Evolutionary conservation across 2,888 invertebrate species (phyloP), one percentile per base, ranked within the genome.

Genomic region (Malachius bipustulatus): DNA sequence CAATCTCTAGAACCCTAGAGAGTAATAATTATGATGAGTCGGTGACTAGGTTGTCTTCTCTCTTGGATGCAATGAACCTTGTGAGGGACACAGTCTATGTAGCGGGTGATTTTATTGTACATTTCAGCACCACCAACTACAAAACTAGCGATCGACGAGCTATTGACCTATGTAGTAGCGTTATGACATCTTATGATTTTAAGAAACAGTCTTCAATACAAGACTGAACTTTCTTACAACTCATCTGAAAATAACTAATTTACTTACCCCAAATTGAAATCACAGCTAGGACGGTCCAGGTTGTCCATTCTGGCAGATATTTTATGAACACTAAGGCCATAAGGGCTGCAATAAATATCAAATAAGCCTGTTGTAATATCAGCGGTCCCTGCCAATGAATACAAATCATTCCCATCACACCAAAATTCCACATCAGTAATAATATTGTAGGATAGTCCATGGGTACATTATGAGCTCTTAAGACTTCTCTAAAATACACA

Each of bases 301-400:
- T 88, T 1, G 98, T 97, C 96, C 97, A 99, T 59, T 97, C 94
- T 0, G 98, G 98, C 35, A 99, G 67, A 64, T 96, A 96, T 66
- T 98, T 98, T 47, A 99, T 97, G 58, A 99, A 98, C 16, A 96
- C 88, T 13, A 99, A 71, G 0, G 98, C 97, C 94, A 98, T 96
- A 14, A 98, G 67, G 0, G 98, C 94, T 2, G 96, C 93, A 30
- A 98, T 83, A 57, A 94, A 87, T 53, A 99, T 96, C 19, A 99
- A 74, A 64, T 98, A 99, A 0, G 88, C 91, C 62, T 90, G 89
- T 57, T 98, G 98, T 26, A 99, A 65, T 14, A 82, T 66, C 42
- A 99, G 66, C 0, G 99, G 98, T 0, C 96, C 97, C 60, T 90
- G 87, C 97, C 98, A 99, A 63, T 99, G 98, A 45, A 99, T 97